Conservation (phyloP, 2,113 vertebrate genomes). For the Chaetodon auriga region DNA sequence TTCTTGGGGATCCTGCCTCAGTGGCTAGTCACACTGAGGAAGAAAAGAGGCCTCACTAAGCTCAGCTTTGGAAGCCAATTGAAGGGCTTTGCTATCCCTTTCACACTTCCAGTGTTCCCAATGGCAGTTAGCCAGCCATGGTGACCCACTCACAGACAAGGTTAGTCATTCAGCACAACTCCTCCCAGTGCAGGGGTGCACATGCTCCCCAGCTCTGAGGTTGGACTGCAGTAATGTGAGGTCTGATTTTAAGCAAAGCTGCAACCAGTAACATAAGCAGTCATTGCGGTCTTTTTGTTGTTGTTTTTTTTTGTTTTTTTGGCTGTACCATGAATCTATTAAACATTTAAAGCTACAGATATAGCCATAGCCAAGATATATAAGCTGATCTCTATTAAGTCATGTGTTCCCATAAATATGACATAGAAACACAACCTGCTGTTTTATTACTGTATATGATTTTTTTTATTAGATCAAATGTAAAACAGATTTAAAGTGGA, state of each 20-base stretch:
- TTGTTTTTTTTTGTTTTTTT: background rate
- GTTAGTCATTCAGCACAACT: slow-evolving; percentile 52
- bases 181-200: slow-evolving; percentile 50
- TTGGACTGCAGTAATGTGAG: background rate
- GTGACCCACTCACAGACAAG: slow-evolving; percentile 74
- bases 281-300: too few relatives aligned
- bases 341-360: background rate
- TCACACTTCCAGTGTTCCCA: slow-evolving; percentile 76
- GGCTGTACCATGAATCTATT: background rate
- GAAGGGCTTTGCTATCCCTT: slow-evolving; percentile 77
- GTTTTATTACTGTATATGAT: background rate
- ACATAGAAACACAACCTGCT: background rate
- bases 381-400: background rate
- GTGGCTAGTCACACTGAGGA: slow-evolving; percentile 75
- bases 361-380: background rate
- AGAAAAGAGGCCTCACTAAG: slow-evolving; percentile 83
- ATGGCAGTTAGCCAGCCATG: slow-evolving; percentile 77
- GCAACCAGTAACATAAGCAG: background rate
- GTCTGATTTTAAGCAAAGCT: slow-evolving; percentile 1
- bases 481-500: background rate
- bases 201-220: slow-evolving; percentile 21
- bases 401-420: background rate
- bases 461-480: background rate
- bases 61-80: slow-evolving; percentile 79
- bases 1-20: slow-evolving; percentile 68